Percentiles rank a stretch among this genome's conserved stretches.
Conservation (phyloP, 2,113 vertebrate species). For the Oryzias melastigma region DNA sequence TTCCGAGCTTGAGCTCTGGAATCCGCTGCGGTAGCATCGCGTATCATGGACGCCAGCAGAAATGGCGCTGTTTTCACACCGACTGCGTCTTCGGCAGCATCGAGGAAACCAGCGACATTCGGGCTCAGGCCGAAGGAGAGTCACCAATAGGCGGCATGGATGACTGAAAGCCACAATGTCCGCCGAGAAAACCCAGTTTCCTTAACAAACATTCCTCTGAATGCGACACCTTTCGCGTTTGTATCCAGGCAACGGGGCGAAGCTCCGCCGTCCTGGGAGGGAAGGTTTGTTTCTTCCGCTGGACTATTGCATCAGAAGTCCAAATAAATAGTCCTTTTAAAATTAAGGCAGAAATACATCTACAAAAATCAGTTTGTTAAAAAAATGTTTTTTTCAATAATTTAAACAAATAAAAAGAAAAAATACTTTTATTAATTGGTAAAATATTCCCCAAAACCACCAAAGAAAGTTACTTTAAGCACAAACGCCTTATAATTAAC, state of each 20-base stretch:
- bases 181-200: slow-evolving; percentile 34
- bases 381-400: neutral
- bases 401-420: too few species aligned
- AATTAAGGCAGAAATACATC: neutral
- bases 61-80: slow-evolving; percentile 71
- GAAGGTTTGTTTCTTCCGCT: slow-evolving; percentile 71
- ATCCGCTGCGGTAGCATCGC: slow-evolving; percentile 78
- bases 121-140: slow-evolving; percentile 52
- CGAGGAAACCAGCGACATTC: slow-evolving; percentile 70
- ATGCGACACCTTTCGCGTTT: slow-evolving; percentile 65
- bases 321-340: slow-evolving; percentile 72
- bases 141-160: neutral
- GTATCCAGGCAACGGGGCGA: slow-evolving; percentile 78
- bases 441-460: too few species aligned
- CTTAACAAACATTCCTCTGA: slow-evolving; percentile 17
- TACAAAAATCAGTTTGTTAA: neutral
- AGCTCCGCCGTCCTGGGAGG: slow-evolving; percentile 59
- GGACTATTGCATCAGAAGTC: slow-evolving; percentile 78
- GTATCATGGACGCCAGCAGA: slow-evolving; percentile 77
- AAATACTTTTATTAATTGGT: too few species aligned
- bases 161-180: slow-evolving; percentile 70
- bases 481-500: too few species aligned
- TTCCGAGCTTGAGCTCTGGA: slow-evolving; percentile 80
- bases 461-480: too few species aligned
- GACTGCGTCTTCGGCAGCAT: slow-evolving; percentile 34